Percentiles rank a stretch among this genome's conserved stretches.
These are phyloP conservation scores for Agrochola litura DNA, from an alignment of 2,888 invertebrate species.

Conservation along the genomic window DNA sequence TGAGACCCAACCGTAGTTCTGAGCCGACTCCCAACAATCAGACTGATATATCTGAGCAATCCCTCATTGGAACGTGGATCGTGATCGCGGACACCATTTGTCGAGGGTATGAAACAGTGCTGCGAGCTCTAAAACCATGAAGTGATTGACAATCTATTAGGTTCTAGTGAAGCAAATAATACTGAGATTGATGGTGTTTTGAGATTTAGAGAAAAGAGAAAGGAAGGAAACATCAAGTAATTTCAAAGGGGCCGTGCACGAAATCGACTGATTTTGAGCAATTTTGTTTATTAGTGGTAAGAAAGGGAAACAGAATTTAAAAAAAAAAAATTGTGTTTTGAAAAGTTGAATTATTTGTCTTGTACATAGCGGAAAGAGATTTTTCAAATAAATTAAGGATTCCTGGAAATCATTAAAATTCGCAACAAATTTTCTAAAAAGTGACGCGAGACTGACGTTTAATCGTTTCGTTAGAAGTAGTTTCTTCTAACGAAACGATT, in stretches of 20 bases:
- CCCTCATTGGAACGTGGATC: neutral
- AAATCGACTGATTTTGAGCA: too few relatives aligned
- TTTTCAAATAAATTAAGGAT: too few relatives aligned
- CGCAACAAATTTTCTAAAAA: too few relatives aligned
- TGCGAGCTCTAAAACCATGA: neutral
- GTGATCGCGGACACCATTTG: neutral
- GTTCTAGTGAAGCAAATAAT: constrained; percentile 1
- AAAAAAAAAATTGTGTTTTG: too few relatives aligned
- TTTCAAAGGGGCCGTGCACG: neutral
- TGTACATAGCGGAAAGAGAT: too few relatives aligned
- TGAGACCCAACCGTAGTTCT: neutral
- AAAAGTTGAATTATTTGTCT: too few relatives aligned
- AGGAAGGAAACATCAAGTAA: neutral
- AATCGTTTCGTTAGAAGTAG: too few relatives aligned
- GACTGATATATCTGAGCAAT: neutral
- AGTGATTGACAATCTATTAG: constrained; percentile 4
- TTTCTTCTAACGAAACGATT: too few relatives aligned
- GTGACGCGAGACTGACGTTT: too few relatives aligned
- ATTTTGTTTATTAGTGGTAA: too few relatives aligned
- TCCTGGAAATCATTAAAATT: too few relatives aligned
- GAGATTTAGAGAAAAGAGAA: neutral
- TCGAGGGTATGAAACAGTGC: constrained; percentile 3
- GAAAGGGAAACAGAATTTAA: too few relatives aligned
- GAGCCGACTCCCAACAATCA: neutral
- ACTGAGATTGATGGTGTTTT: neutral